Conservation (phyloP, 2,113 vertebrate species). For the Myxocyprinus asiaticus region DNA sequence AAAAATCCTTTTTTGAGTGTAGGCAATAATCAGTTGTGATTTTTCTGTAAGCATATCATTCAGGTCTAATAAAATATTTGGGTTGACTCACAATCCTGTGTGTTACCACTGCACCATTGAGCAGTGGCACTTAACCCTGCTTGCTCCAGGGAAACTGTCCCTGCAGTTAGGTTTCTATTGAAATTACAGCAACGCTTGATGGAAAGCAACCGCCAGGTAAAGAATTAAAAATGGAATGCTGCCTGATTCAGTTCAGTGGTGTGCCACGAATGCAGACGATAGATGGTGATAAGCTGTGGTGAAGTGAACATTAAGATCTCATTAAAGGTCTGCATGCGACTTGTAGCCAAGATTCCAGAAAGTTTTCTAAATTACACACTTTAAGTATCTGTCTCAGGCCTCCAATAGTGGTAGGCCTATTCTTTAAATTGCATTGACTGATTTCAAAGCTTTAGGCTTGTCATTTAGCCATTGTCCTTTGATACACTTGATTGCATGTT, state of each 20-base stretch:
- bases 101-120: background rate
- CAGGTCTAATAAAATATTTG: background rate
- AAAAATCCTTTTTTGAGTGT: too few relatives aligned
- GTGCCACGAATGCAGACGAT: background rate
- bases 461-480: too few relatives aligned
- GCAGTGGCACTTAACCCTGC: constrained; percentile 4
- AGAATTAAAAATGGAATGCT: background rate
- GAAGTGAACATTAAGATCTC: background rate
- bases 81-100: background rate
- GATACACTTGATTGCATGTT: too few relatives aligned
- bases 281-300: background rate
- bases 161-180: constrained; percentile 1
- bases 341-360: too few relatives aligned
- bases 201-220: constrained; percentile 1
- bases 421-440: too few relatives aligned
- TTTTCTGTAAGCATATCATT: background rate
- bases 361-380: too few relatives aligned
- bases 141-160: constrained; percentile 10
- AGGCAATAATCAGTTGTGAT: too few relatives aligned
- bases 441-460: too few relatives aligned
- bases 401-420: too few relatives aligned
- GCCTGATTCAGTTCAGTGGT: background rate
- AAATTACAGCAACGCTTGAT: constrained; percentile 2
- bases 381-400: too few relatives aligned
- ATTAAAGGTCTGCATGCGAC: too few relatives aligned